Evolutionary conservation across 2,113 vertebrate species (phyloP).

Genomic region (Grallaria varia): DNA sequence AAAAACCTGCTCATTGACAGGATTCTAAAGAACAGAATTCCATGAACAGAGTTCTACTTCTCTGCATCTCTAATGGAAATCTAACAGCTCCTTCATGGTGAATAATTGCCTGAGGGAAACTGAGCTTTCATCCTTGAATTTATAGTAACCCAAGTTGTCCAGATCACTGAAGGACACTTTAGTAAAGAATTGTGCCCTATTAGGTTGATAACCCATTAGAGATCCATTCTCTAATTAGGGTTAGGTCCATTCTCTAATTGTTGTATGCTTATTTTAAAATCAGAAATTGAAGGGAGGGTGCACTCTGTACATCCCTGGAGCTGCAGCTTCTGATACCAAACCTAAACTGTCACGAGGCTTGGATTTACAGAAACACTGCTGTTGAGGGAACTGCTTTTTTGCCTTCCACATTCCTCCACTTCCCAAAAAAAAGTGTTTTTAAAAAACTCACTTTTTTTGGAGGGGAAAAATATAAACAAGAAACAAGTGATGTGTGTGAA

Average conservation of each 20-base stretch:
- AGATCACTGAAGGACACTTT: not conserved
- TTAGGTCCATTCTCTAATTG: not conserved
- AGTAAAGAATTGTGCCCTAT: not conserved
- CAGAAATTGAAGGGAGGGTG: not conserved
- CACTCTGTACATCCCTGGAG: not conserved
- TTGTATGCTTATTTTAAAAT: not conserved
- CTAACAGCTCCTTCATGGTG: not conserved
- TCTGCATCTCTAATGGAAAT: not conserved
- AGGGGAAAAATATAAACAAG: not conserved
- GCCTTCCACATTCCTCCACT: not conserved
- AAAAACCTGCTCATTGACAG: not conserved
- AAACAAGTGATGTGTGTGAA: accelerated
- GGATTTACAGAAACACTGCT: not conserved
- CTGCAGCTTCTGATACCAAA: not conserved
- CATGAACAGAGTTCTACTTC: not conserved
- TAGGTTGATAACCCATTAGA: not conserved
- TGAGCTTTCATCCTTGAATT: not conserved
- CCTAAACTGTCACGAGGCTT: not conserved
- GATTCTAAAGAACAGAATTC: not conserved
- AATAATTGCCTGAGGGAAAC: not conserved
- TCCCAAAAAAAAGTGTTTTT: not conserved
- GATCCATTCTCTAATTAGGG: not conserved
- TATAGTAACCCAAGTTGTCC: not conserved
- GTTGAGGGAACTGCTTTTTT: not conserved
- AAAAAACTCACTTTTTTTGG: not conserved